Percentiles rank a stretch among this genome's conserved stretches.
These are phyloP conservation scores for Miniopterus natalensis DNA, from an alignment of 2,113 vertebrate species.

Conservation along the genomic window DNA sequence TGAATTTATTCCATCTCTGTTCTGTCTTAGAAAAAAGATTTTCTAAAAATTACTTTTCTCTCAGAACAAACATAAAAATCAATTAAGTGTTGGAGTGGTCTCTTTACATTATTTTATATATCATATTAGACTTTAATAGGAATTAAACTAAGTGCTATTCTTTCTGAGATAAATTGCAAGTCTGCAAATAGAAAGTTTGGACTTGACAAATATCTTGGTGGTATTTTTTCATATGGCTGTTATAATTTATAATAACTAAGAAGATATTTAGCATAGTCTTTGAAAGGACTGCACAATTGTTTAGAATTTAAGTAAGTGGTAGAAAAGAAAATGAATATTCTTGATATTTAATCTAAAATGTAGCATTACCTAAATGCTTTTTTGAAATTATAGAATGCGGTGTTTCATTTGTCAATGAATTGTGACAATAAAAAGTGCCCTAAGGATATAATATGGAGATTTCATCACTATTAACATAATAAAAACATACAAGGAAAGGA, in stretches of 20 bases:
- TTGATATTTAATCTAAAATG: constrained; percentile 40
- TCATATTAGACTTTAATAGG: neutral
- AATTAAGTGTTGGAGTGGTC: neutral
- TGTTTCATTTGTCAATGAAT: constrained; percentile 36
- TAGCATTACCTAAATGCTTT: neutral
- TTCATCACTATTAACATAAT: constrained; percentile 20
- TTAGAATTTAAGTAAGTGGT: neutral
- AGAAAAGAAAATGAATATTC: neutral
- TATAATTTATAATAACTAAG: neutral
- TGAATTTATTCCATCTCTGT: neutral
- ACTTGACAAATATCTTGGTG: neutral
- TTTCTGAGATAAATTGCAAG: neutral
- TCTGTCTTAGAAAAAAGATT: neutral
- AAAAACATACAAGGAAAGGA: neutral
- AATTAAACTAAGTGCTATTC: neutral
- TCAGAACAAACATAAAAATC: constrained; percentile 8
- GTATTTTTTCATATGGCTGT: neutral
- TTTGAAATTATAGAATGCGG: neutral
- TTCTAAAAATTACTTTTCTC: neutral
- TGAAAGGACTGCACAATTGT: neutral
- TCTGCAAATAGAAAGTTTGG: neutral
- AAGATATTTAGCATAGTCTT: neutral
- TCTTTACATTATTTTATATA: neutral
- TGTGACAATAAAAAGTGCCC: neutral
- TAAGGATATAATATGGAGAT: constrained; percentile 25